These are phyloP conservation scores for Anhinga rufa DNA, from an alignment of 2,113 vertebrate genomes.

Conservation along the genomic window DNA sequence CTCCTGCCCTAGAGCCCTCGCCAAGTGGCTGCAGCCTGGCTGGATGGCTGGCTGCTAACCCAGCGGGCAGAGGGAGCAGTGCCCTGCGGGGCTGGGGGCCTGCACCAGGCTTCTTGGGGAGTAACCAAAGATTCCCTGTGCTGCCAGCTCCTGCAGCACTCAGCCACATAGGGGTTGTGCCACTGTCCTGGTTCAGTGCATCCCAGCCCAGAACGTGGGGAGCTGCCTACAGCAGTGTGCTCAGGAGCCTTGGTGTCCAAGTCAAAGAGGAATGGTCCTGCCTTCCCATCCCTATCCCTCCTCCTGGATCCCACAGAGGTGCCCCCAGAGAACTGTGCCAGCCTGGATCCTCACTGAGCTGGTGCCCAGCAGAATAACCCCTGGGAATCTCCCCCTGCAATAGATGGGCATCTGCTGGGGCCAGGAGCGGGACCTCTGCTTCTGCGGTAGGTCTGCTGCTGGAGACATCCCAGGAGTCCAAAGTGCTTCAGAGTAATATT, in stretches of 20 bases:
- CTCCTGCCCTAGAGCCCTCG: neutral
- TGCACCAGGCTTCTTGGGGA: neutral
- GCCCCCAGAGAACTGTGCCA: neutral
- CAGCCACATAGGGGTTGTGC: fast-evolving
- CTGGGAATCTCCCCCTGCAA: neutral
- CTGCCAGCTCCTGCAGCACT: neutral
- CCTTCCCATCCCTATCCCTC: neutral
- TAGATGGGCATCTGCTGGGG: neutral
- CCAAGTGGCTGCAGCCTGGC: neutral
- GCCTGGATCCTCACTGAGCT: neutral
- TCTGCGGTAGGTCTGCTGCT: neutral
- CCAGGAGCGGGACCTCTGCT: neutral
- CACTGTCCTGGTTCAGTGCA: neutral
- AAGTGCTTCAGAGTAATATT: neutral
- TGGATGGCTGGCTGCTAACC: neutral
- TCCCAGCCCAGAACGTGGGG: neutral
- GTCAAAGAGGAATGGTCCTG: neutral
- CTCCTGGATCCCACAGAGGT: neutral
- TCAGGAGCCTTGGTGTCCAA: neutral
- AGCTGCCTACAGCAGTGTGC: neutral
- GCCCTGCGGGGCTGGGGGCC: neutral
- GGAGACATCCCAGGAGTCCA: neutral
- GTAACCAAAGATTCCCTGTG: neutral
- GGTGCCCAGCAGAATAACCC: neutral
- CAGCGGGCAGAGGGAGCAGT: neutral